Evolutionary conservation across 2,888 invertebrate genomes (phyloP).

Genomic region (Lypha dubia): DNA sequence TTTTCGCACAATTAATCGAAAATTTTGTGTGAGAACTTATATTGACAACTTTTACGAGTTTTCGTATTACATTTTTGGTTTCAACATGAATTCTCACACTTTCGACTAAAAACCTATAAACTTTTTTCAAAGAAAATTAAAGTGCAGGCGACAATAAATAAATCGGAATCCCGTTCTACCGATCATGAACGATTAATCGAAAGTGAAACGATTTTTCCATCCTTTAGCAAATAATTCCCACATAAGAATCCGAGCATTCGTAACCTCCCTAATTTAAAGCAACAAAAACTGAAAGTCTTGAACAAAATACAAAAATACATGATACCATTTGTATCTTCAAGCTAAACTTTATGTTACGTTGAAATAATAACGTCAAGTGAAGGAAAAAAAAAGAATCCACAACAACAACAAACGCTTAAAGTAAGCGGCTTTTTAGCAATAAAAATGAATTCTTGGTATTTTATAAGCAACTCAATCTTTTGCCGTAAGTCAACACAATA

Average conservation of each 20-base stretch:
- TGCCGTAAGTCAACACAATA: conserved; percentile 50
- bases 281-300: conserved; percentile 19
- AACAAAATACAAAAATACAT: conserved; percentile 6
- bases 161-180: too few relatives aligned
- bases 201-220: too few relatives aligned
- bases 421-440: conserved; percentile 60
- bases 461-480: conserved; percentile 56
- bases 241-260: not conserved
- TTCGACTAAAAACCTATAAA: too few relatives aligned
- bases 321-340: conserved; percentile 38
- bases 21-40: too few relatives aligned
- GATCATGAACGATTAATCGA: too few relatives aligned
- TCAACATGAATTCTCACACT: too few relatives aligned
- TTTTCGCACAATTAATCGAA: too few relatives aligned
- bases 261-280: not conserved
- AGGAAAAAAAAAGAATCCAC: not conserved
- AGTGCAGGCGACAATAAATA: too few relatives aligned
- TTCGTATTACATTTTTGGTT: too few relatives aligned
- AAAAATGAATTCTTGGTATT: conserved; percentile 62
- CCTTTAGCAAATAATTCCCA: too few relatives aligned
- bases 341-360: conserved; percentile 41
- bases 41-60: too few relatives aligned
- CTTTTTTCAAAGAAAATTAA: too few relatives aligned
- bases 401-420: conserved; percentile 27
- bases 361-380: conserved; percentile 16